Base-by-base conservation (phyloP, 2,797 vertebrate species). In the Chaunax sp. region DNA sequence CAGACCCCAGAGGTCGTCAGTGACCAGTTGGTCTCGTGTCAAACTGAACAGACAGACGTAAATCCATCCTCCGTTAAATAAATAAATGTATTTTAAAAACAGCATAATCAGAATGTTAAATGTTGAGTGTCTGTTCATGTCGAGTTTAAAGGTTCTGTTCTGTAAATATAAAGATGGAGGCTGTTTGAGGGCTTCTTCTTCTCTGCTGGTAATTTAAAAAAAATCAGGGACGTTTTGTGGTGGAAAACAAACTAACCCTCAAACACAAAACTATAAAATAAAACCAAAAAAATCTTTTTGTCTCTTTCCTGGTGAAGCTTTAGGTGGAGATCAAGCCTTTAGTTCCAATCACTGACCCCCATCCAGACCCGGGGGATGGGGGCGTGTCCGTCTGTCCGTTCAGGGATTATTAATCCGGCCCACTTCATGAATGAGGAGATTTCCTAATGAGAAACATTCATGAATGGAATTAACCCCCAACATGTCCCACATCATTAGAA, bases 381-480 rank as follows among this genome's bases (percentile, higher is more conserved):
- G 25, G 38, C 6, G n/a, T 20, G n/a, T 44, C 19, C 26, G 6
- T 23, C 23, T 5, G 50, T 47, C 47, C 65, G 61, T 70, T 74
- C 47, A 12, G 71, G 75, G 71, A 72, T 76, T 80, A 80, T 86
- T 90, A 84, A 81, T 84, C 78, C 55, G 23, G 11, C 72, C 65
- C 77, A 43, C 82, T 82, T 73, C 87, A 85, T 86, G 85, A 89
- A 90, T 82, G 79, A 87, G 80, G 38, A 80, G 64, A 62, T 75
- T 71, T 78, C 73, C 72, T 33, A 77, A 81, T 82, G 81, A 76
- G 69, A 82, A 82, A 85, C 86, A 89, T 85, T 66, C 56, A 67
- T 78, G 83, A 82, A 86, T 78, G 58, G 72, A 69, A 67, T 71
- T 65, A 81, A 78, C 80, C 78, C 52, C 28, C 69, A 1, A 50